Conservation (phyloP, 23 tunicate genomes). For the Ciona savignyi region DNA sequence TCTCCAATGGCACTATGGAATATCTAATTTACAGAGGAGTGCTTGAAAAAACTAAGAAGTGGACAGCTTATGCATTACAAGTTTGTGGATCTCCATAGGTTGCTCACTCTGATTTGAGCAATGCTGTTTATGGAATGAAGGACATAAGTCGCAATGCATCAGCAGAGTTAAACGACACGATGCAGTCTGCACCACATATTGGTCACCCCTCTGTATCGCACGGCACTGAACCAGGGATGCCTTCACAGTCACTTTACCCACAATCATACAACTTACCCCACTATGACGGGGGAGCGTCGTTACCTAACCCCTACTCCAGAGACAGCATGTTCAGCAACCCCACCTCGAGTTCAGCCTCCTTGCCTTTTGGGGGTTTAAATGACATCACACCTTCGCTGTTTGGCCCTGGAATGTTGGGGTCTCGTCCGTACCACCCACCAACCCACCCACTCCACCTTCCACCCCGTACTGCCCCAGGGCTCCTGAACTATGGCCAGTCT, state of each 20-base stretch:
- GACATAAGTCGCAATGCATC: conserved; percentile 9
- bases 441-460: conserved; percentile 7
- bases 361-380: conserved; percentile 16
- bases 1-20: neutral
- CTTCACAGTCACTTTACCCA: conserved; percentile 26
- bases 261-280: conserved; percentile 16
- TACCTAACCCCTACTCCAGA: conserved; percentile 10
- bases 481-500: conserved; percentile 16
- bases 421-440: conserved; percentile 19
- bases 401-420: conserved; percentile 16
- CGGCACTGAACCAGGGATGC: neutral
- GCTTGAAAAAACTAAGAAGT: neutral
- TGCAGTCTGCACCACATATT: conserved; percentile 12
- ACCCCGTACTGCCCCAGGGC: conserved; percentile 17
- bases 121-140: conserved; percentile 8
- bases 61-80: too few species aligned
- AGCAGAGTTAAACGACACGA: conserved; percentile 3
- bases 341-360: conserved; percentile 1
- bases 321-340: conserved; percentile 13
- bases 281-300: conserved; percentile 12
- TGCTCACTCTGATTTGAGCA: too few species aligned
- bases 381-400: conserved; percentile 19
- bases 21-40: neutral
- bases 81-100: too few species aligned
- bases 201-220: conserved; percentile 14